A percentile compares a stretch with the other conserved stretches of the same genome.
phyloP scores from a whole-genome alignment of 2,113 vertebrate genomes.

The Budorcas taxicolor region DNA sequence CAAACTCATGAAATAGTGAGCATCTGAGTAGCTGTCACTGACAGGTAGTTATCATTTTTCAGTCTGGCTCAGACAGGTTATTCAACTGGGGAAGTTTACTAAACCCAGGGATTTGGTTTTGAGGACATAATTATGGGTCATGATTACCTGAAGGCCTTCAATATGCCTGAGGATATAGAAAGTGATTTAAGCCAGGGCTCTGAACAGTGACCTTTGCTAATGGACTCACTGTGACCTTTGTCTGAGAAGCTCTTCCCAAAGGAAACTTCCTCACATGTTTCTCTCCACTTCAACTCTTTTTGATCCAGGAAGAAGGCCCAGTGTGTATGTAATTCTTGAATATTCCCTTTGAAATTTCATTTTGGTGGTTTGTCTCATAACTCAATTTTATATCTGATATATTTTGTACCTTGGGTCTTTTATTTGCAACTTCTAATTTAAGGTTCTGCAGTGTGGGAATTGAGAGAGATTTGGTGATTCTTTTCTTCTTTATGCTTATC shows the following conservation, averaged over 20 bases:
- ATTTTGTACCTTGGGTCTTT: neutral
- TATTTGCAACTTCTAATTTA: neutral
- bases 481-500: neutral
- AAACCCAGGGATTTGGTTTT: neutral
- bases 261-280: neutral
- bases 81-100: neutral
- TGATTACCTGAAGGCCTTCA: neutral
- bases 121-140: neutral
- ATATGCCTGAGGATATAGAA: neutral
- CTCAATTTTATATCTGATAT: neutral
- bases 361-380: neutral
- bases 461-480: neutral
- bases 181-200: neutral
- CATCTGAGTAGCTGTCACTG: neutral
- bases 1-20: neutral
- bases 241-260: neutral
- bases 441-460: neutral
- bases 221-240: neutral
- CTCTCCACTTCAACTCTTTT: neutral
- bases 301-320: neutral
- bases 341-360: neutral
- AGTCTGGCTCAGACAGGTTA: neutral
- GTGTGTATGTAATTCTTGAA: neutral
- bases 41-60: neutral
- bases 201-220: neutral